Evolutionary conservation across 2,113 vertebrate genomes (phyloP).

Genomic region (Emydura subglobosa): DNA sequence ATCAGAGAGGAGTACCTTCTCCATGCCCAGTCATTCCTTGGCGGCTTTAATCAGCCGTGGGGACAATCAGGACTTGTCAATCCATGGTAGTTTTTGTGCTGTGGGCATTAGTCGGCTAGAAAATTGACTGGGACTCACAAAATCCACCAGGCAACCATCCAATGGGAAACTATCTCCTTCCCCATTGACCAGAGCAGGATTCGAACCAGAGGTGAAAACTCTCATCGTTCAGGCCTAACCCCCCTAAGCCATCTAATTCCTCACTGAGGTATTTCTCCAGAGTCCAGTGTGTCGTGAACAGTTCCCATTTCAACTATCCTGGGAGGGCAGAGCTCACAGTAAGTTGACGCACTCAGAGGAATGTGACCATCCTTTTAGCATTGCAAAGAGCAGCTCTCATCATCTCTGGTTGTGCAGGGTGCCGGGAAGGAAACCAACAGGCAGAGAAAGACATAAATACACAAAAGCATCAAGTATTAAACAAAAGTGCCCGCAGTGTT

Average conservation of each 20-base stretch:
- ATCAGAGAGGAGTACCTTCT: not conserved
- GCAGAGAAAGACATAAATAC: not conserved
- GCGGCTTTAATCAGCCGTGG: not conserved
- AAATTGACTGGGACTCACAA: not conserved
- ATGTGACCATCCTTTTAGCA: slow-evolving; percentile 6
- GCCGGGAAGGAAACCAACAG: not conserved
- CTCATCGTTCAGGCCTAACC: slow-evolving; percentile 36
- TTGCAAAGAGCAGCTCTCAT: not conserved
- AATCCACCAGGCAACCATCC: not conserved
- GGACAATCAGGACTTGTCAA: not conserved
- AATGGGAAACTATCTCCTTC: not conserved
- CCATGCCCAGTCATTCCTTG: not conserved
- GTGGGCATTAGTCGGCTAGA: not conserved
- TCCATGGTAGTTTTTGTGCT: not conserved
- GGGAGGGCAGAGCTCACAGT: slow-evolving; percentile 10
- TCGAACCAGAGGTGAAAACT: slow-evolving; percentile 53
- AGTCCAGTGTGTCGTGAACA: not conserved
- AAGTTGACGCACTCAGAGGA: slow-evolving; percentile 33
- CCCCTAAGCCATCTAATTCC: not conserved
- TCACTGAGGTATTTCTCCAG: slow-evolving; percentile 53
- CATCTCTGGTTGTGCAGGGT: not conserved
- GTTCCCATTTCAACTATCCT: not conserved
- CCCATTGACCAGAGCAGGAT: slow-evolving; percentile 27
- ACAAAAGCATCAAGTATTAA: not conserved
- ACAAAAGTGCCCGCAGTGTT: not conserved